Conservation (phyloP, 2,797 vertebrate genomes). For the Benthosema pterotum region DNA sequence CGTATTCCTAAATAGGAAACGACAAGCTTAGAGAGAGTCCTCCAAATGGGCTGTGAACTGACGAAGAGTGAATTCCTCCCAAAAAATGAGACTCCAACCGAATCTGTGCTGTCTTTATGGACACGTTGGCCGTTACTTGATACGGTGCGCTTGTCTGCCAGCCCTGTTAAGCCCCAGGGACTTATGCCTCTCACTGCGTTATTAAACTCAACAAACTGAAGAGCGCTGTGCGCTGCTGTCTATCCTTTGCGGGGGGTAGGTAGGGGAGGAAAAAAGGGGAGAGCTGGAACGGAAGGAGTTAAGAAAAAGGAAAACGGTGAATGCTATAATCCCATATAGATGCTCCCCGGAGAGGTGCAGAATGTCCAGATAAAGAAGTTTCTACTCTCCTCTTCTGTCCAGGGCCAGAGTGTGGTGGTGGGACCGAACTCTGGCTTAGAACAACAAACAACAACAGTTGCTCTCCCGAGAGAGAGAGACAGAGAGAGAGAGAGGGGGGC, state of each 20-base stretch:
- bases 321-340: slow-evolving; percentile 73
- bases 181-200: slow-evolving; percentile 33
- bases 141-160: slow-evolving; percentile 19
- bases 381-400: slow-evolving; percentile 65
- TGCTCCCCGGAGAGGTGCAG: slow-evolving; percentile 64
- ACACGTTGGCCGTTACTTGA: slow-evolving; percentile 24
- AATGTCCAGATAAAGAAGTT: slow-evolving; percentile 44
- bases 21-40: slow-evolving; percentile 31
- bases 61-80: slow-evolving; percentile 41
- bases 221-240: slow-evolving; percentile 20
- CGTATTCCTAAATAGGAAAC: slow-evolving; percentile 58
- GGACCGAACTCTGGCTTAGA: slow-evolving; percentile 74
- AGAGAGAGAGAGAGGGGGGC: slow-evolving; percentile 6
- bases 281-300: slow-evolving; percentile 41
- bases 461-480: slow-evolving; percentile 53
- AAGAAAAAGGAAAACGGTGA: slow-evolving; percentile 14
- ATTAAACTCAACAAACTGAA: slow-evolving; percentile 25
- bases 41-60: slow-evolving; percentile 38
- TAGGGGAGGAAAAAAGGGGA: slow-evolving; percentile 20
- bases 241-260: slow-evolving; percentile 36
- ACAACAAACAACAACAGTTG: slow-evolving; percentile 75
- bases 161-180: background rate
- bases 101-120: slow-evolving; percentile 26
- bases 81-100: slow-evolving; percentile 12
- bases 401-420: slow-evolving; percentile 63